A percentile compares a stretch with the other conserved stretches of the same genome.
These are phyloP conservation scores for Paramacrobiotus metropolitanus DNA, from an alignment of 1,140 invertebrate genomes.

Conservation along the genomic window DNA sequence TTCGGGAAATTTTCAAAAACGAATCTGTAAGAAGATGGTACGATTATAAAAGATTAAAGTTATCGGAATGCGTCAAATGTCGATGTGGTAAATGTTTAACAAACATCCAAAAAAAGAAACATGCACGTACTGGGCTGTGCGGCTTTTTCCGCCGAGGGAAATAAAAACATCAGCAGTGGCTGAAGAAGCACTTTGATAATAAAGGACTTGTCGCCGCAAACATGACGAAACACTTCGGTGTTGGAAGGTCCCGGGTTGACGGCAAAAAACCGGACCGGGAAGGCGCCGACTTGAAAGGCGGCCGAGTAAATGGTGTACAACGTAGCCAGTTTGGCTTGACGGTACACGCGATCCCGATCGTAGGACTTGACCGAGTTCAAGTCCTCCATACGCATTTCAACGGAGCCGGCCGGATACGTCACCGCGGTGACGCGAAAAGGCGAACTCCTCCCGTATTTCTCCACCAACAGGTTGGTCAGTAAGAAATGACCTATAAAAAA, in stretches of 20 bases:
- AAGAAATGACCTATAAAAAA: neutral
- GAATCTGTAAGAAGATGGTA: no score
- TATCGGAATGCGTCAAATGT: no score
- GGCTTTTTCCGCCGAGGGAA: slow-evolving; percentile 42
- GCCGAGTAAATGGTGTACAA: neutral
- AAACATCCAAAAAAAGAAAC: neutral
- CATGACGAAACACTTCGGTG: slow-evolving; percentile 52
- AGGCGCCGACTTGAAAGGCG: no score
- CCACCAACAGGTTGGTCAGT: neutral
- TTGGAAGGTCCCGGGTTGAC: slow-evolving; percentile 65
- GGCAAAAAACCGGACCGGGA: no score
- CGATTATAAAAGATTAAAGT: no score
- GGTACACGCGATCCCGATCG: neutral
- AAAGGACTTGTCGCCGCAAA: slow-evolving; percentile 31
- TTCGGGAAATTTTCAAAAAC: no score
- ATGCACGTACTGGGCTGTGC: slow-evolving; percentile 31
- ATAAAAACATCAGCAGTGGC: slow-evolving; percentile 46
- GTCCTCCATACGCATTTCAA: neutral
- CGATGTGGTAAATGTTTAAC: no score
- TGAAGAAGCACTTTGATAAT: slow-evolving; percentile 32
- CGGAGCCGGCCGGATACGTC: neutral
- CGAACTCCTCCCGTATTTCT: neutral
- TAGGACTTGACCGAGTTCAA: neutral
- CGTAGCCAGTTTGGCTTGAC: neutral
- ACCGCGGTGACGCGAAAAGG: neutral